Conservation (phyloP, 2,888 invertebrate species). For the Abrostola tripartita region DNA sequence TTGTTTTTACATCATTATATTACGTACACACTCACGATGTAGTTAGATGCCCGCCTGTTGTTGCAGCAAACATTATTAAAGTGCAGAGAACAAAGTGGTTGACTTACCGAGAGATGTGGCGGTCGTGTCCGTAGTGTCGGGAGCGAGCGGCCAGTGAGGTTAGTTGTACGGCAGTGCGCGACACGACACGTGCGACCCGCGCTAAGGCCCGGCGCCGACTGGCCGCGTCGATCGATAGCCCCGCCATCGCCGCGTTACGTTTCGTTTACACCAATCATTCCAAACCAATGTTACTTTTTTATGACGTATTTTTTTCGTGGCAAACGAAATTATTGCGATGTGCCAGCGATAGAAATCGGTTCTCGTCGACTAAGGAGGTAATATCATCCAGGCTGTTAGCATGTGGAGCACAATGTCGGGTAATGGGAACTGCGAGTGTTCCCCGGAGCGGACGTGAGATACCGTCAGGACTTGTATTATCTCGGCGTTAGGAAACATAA, state of each 20-base stretch:
- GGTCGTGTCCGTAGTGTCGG: conserved; percentile 35
- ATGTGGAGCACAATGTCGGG: not conserved
- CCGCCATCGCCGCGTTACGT: conserved; percentile 78
- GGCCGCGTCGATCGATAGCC: conserved; percentile 83
- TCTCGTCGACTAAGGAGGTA: conserved; percentile 25
- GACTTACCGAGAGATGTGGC: conserved; percentile 51
- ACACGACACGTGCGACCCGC: conserved; percentile 72
- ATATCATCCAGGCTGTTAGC: conserved; percentile 12
- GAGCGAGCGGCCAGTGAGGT: conserved; percentile 54
- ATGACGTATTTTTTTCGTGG: conserved; percentile 48
- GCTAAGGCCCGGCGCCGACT: conserved; percentile 82
- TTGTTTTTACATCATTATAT: conserved; percentile 50
- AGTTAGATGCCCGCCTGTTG: conserved; percentile 11
- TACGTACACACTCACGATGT: conserved; percentile 34
- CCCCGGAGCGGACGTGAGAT: conserved; percentile 28
- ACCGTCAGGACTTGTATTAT: conserved; percentile 13
- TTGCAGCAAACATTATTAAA: not conserved
- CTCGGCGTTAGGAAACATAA: not conserved
- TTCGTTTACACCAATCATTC: conserved; percentile 70
- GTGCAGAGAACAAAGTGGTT: conserved; percentile 1
- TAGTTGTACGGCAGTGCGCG: conserved; percentile 45
- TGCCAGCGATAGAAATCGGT: conserved; percentile 28
- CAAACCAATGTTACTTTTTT: conserved; percentile 47
- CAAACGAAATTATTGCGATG: conserved; percentile 32
- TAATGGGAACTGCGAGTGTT: conserved; percentile 9